Conservation (phyloP, 2,888 invertebrate genomes). For the Trachelus tabidus region DNA sequence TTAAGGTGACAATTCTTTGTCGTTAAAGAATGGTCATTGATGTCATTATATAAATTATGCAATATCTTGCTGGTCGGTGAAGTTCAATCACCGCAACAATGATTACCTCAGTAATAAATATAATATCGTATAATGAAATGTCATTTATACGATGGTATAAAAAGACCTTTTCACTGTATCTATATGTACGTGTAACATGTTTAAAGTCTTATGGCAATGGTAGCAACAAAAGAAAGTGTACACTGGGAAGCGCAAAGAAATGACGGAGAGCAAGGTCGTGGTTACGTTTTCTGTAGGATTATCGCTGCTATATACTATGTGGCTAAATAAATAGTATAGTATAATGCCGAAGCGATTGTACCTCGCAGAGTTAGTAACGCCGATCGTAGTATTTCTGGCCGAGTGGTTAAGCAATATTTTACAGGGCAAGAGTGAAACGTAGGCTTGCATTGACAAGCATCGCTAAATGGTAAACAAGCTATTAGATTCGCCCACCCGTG, state of each 20-base stretch:
- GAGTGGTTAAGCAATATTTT: constrained; percentile 2
- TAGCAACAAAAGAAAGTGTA: neutral
- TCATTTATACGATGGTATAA: neutral
- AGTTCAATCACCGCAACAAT: neutral
- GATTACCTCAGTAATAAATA: neutral
- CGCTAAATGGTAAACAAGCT: constrained; percentile 33
- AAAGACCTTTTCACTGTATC: neutral
- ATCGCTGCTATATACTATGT: neutral
- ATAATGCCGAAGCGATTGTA: neutral
- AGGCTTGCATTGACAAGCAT: constrained; percentile 31
- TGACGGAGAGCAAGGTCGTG: neutral
- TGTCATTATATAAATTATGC: neutral
- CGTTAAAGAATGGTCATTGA: neutral
- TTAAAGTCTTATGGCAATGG: neutral
- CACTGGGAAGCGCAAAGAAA: neutral
- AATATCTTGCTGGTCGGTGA: neutral
- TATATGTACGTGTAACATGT: neutral
- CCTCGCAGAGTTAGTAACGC: neutral
- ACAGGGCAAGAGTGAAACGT: constrained; percentile 16
- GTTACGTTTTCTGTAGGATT: neutral
- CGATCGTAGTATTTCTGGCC: neutral
- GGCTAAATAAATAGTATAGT: neutral
- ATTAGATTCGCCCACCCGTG: constrained; percentile 32
- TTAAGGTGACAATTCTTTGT: neutral
- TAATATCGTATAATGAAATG: neutral